Conservation (phyloP, 2,888 invertebrate species). For the Athetis lepigone region DNA sequence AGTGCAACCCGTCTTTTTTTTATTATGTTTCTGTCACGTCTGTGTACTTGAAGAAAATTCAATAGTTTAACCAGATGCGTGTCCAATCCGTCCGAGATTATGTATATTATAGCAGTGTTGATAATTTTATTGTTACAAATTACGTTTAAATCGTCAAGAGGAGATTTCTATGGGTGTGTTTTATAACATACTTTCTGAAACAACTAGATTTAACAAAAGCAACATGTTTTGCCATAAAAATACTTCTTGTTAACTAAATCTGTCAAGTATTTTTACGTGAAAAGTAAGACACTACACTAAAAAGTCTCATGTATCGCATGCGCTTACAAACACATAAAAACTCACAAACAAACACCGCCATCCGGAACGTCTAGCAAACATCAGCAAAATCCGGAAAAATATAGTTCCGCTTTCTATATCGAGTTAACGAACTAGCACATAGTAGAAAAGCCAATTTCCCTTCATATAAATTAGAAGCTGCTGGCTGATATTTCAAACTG, state of each 20-base stretch:
- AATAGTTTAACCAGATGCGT: slow-evolving; percentile 14
- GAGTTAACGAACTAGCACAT: slow-evolving; percentile 57
- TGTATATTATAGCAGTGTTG: slow-evolving; percentile 12
- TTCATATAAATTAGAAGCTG: slow-evolving; percentile 64
- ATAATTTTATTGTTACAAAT: slow-evolving; percentile 2
- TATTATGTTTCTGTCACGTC: slow-evolving; percentile 22
- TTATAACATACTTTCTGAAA: too few species aligned
- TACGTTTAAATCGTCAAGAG: slow-evolving; percentile 8
- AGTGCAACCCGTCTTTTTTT: too few species aligned
- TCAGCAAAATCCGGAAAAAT: slow-evolving; percentile 43
- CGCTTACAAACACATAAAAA: background rate
- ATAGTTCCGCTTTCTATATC: slow-evolving; percentile 42
- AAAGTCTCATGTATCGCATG: background rate
- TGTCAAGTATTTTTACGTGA: too few species aligned
- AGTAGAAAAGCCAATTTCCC: slow-evolving; percentile 61
- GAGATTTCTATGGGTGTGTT: slow-evolving; percentile 16
- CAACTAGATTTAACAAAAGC: too few species aligned
- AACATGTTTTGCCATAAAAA: too few species aligned
- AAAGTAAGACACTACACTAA: background rate
- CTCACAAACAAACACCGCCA: background rate
- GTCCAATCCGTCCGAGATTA: slow-evolving; percentile 13
- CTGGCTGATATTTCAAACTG: slow-evolving; percentile 64
- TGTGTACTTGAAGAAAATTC: slow-evolving; percentile 6
- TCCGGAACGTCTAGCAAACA: background rate
- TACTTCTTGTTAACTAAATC: too few species aligned